Conservation (phyloP, 2,888 invertebrate species). For the Dasypogon diadema region DNA sequence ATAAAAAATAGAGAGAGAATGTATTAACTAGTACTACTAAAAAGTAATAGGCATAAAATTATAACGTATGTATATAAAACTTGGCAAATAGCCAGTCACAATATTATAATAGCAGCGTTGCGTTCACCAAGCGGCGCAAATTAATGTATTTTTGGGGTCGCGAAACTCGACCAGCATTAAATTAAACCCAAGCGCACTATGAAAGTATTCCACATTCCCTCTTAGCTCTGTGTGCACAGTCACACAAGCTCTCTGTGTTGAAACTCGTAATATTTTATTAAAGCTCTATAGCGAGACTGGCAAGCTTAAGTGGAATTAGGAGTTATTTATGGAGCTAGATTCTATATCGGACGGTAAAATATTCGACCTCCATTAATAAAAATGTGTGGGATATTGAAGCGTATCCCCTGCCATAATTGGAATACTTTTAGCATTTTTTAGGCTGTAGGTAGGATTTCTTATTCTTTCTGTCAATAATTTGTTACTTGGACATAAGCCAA, state of each 20-base stretch:
- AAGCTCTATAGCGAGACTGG: constrained; percentile 12
- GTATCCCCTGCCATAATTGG: neutral
- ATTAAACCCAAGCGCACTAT: constrained; percentile 22
- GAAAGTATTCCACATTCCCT: constrained; percentile 2
- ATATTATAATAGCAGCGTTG: constrained; percentile 1
- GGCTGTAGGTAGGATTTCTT: neutral
- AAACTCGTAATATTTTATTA: constrained; percentile 33
- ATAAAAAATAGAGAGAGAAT: too few relatives aligned
- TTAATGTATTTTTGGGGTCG: constrained; percentile 42
- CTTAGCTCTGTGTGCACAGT: neutral
- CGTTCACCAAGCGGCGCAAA: constrained; percentile 39
- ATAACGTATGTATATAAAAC: constrained; percentile 6
- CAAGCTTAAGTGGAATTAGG: constrained; percentile 30
- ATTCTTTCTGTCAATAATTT: neutral
- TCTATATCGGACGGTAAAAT: constrained; percentile 25
- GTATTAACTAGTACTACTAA: too few relatives aligned
- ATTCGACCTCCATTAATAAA: constrained; percentile 16
- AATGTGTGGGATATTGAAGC: constrained; percentile 12
- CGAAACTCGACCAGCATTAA: constrained; percentile 32
- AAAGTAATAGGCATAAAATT: too few relatives aligned
- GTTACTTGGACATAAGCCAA: neutral
- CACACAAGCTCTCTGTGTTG: neutral
- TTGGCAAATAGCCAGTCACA: constrained; percentile 35
- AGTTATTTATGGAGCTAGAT: constrained; percentile 25
- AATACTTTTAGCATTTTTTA: neutral